phyloP scores from a whole-genome alignment of 2,888 invertebrate species.

The Polydrusus tereticollis region DNA sequence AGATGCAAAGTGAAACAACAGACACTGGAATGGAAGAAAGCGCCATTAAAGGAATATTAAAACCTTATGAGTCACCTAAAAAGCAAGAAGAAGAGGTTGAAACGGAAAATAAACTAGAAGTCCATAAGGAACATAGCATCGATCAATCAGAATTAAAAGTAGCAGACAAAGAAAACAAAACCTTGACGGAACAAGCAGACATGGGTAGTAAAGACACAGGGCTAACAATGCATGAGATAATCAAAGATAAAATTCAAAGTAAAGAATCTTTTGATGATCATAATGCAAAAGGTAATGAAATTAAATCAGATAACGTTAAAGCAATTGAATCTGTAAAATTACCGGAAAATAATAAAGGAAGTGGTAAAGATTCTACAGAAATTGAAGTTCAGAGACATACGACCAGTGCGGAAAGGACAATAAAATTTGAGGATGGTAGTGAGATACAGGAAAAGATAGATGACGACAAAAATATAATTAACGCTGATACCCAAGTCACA shows the following conservation, averaged over 20 bases:
- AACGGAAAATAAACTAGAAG: slow-evolving; percentile 1
- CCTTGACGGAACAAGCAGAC: slow-evolving; percentile 2
- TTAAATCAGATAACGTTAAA: background rate
- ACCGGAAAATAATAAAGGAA: background rate
- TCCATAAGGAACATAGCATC: background rate
- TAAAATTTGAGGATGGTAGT: background rate
- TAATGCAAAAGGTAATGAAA: background rate
- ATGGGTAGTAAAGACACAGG: slow-evolving; percentile 27
- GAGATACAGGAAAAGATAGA: background rate
- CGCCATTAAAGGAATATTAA: slow-evolving; percentile 39
- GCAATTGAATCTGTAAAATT: background rate
- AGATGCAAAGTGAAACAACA: slow-evolving; percentile 54
- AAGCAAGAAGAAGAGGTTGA: background rate
- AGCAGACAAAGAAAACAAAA: background rate
- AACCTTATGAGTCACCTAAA: slow-evolving; percentile 2
- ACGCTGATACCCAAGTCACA: background rate
- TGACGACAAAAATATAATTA: background rate
- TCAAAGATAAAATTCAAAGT: background rate
- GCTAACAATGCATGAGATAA: background rate
- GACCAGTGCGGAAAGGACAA: background rate
- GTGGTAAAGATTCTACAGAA: background rate
- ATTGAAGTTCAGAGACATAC: background rate
- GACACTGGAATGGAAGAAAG: slow-evolving; percentile 29
- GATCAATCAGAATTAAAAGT: background rate
- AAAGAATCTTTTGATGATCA: background rate